phyloP scores from a whole-genome alignment of 2,113 vertebrate genomes.

The Muntiacus muntjak region DNA sequence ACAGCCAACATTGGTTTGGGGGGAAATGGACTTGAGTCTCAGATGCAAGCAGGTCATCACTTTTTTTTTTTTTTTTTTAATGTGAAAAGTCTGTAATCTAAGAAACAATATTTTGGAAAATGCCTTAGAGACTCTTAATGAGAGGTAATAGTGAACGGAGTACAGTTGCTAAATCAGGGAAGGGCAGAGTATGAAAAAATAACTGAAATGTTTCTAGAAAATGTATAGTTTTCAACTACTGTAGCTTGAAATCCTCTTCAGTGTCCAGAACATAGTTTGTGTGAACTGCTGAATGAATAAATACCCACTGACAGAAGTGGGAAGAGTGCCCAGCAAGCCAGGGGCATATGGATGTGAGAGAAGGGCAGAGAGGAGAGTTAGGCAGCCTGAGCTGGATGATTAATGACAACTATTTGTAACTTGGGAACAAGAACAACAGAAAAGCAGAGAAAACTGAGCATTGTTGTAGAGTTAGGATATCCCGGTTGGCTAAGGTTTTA shows the following conservation, averaged over 20 bases:
- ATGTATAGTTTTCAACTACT: neutral
- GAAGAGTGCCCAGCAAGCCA: neutral
- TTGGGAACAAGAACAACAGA: neutral
- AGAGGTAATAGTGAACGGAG: neutral
- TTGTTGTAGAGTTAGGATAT: neutral
- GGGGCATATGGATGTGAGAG: rapidly evolving
- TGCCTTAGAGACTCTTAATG: neutral
- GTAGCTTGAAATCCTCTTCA: neutral
- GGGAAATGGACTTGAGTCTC: neutral
- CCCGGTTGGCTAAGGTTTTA: neutral
- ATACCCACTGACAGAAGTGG: neutral
- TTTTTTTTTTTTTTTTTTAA: neutral
- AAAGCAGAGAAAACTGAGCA: neutral
- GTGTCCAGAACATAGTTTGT: neutral
- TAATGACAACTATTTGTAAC: neutral
- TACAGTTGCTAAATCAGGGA: neutral
- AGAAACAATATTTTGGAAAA: neutral
- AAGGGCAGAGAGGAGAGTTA: rapidly evolving
- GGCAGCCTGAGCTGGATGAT: neutral
- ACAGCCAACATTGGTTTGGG: neutral
- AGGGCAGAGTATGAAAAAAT: neutral
- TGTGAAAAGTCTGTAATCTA: neutral
- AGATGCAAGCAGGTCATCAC: neutral
- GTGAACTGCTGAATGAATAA: neutral
- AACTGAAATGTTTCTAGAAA: neutral